Percentiles rank a stretch among this genome's conserved stretches.
Conservation (phyloP, 2,888 invertebrate species). For the Esperia sulphurella region DNA sequence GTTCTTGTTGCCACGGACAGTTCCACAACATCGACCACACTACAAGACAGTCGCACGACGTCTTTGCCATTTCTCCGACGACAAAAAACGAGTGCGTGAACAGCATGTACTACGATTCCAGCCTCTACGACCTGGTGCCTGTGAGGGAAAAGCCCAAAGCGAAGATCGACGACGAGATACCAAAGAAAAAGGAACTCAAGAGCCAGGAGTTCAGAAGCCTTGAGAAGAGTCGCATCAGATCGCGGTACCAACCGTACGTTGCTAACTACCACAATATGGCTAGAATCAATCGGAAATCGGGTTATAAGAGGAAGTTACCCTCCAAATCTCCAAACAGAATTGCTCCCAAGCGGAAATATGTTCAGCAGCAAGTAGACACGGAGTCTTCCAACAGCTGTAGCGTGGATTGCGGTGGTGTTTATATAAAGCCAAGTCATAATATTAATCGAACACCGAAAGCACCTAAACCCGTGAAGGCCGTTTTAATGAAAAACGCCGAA, state of each 20-base stretch:
- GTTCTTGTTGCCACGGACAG: slow-evolving; percentile 49
- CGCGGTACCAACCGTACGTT: slow-evolving; percentile 14
- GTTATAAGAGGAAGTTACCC: slow-evolving; percentile 2
- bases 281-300: background rate
- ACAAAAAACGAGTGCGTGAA: background rate
- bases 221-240: slow-evolving; percentile 13
- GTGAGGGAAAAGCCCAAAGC: slow-evolving; percentile 50
- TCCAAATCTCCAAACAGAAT: background rate
- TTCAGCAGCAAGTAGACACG: background rate
- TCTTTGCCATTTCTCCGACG: background rate
- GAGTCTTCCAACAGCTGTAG: slow-evolving; percentile 34
- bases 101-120: slow-evolving; percentile 47
- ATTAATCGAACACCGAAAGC: slow-evolving; percentile 9
- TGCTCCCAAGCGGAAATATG: background rate
- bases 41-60: slow-evolving; percentile 10
- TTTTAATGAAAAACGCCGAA: slow-evolving; percentile 30
- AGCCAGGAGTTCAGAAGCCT: slow-evolving; percentile 26
- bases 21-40: slow-evolving; percentile 52
- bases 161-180: slow-evolving; percentile 23
- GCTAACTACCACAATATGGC: slow-evolving; percentile 24
- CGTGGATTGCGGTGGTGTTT: slow-evolving; percentile 43
- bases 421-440: slow-evolving; percentile 25
- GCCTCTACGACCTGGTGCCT: slow-evolving; percentile 56
- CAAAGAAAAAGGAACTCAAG: slow-evolving; percentile 26
- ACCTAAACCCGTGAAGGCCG: background rate